Base-by-base conservation (phyloP, 1,140 invertebrate species). In the Monomorium pharaonis region DNA sequence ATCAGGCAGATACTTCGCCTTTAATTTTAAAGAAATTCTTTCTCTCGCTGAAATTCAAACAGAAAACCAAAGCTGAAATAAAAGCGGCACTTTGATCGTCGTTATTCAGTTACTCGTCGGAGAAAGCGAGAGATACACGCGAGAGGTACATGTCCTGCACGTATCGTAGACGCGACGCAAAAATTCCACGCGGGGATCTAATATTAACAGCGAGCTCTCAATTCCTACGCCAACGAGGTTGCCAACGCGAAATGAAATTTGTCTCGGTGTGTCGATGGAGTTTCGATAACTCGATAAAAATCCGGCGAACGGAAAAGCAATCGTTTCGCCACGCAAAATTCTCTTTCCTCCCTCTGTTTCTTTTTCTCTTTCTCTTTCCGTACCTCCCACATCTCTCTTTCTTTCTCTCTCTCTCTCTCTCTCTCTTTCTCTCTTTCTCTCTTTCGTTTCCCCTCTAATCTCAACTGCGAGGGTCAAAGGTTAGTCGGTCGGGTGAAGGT, bases 281-380 rank as follows among this genome's bases (percentile, higher is more conserved):
- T 90, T 89, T 85, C 88, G 80, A 90, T 87, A 87, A 90, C 62
- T 88, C 86, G 76, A 90, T 90, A 90, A 90, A 75, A 90, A 76
- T 47, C 54, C 56, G 54, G 84, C 74, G 60, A 75, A 37, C 58
- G 69, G 33, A 75, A 88, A 90, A 88, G 88, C 86, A 89, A 89
- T 89, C 63, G 86, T 58, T 89, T 70, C 44, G 51, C 72, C 42
- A 42, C 42, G 47, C 54, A 33, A 76, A 75, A 74, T 67, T 72
- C 58, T 65, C 30, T 77, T 58, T 47, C 56, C 67, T 27, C 1
- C 24, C 14, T 24, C 27, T 51, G 24, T 51, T 47, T 42, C 44
- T 42, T 16, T 65, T 18, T 30, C 4, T 37, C 9, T 18, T 2
- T 16, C 37, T 37, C 7, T 37, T 37, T 3, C 24, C 16, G n/a